These are phyloP conservation scores for Dolichallabes microphthalmus DNA, from an alignment of 2,113 vertebrate genomes.

Conservation along the genomic window DNA sequence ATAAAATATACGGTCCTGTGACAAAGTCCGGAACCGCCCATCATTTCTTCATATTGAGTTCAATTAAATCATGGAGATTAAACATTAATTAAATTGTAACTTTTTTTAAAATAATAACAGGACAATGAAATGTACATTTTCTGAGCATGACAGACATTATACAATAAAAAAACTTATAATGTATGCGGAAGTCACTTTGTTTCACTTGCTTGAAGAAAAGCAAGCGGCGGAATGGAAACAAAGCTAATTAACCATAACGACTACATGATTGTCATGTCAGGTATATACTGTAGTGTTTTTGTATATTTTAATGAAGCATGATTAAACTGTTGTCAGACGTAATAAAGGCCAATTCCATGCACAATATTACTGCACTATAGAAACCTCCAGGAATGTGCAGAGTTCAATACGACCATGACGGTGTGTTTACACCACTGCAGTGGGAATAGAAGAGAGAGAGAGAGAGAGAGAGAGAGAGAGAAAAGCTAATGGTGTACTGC, in stretches of 20 bases:
- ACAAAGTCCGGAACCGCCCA: too few species aligned
- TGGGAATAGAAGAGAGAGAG: neutral
- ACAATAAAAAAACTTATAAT: neutral
- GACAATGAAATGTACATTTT: neutral
- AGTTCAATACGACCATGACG: neutral
- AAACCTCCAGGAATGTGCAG: neutral
- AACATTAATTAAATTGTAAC: neutral
- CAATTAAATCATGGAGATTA: too few species aligned
- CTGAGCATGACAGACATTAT: neutral
- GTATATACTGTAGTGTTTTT: neutral
- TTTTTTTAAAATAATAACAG: neutral
- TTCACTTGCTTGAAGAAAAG: neutral
- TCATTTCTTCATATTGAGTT: too few species aligned
- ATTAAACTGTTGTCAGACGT: slow-evolving; percentile 71
- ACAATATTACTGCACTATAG: neutral
- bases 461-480: neutral
- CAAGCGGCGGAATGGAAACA: slow-evolving; percentile 51
- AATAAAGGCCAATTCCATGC: slow-evolving; percentile 53
- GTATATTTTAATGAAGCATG: slow-evolving; percentile 67
- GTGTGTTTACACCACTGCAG: neutral
- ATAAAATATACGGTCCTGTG: too few species aligned
- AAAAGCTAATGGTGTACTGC: slow-evolving; percentile 58
- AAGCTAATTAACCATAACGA: slow-evolving; percentile 66
- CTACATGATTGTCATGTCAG: slow-evolving; percentile 63
- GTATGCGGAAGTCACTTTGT: neutral